A percentile compares a stretch with the other conserved stretches of the same genome.
Conservation (phyloP, 2,113 vertebrate genomes). For the Cariama cristata region DNA sequence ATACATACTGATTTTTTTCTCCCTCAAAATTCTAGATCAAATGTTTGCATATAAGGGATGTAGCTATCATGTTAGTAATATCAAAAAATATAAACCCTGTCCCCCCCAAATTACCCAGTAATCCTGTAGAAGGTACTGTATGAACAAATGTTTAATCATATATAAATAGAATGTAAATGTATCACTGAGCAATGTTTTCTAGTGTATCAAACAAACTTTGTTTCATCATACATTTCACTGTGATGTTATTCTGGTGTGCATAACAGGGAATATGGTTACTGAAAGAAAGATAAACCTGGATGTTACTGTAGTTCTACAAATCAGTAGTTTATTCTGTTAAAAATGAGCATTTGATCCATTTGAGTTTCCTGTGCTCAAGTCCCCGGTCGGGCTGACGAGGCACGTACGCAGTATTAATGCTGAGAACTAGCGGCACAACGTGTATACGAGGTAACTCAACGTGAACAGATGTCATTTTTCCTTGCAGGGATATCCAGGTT, state of each 20-base stretch:
- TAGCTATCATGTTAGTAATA: constrained; percentile 88
- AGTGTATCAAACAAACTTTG: constrained; percentile 74
- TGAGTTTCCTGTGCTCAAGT: constrained; percentile 27
- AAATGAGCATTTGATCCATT: constrained; percentile 47
- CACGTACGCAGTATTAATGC: constrained; percentile 47
- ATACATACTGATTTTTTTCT: constrained; percentile 74
- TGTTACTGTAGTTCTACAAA: constrained; percentile 60
- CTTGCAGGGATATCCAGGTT: constrained; percentile 87
- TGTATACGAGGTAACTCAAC: constrained; percentile 68
- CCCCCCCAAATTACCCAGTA: constrained; percentile 68
- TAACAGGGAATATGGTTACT: constrained; percentile 84
- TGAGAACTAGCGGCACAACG: constrained; percentile 51
- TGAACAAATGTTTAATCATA: constrained; percentile 85
- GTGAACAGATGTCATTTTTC: constrained; percentile 58
- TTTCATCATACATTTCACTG: constrained; percentile 84
- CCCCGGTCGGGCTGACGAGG: constrained; percentile 39
- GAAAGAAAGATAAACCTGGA: constrained; percentile 90
- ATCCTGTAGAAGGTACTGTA: constrained; percentile 85
- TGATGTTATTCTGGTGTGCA: constrained; percentile 87
- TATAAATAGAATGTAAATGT: constrained; percentile 85
- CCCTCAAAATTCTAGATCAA: constrained; percentile 86
- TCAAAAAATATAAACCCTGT: constrained; percentile 68
- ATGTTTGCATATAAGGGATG: constrained; percentile 87
- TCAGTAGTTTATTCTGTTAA: constrained; percentile 59
- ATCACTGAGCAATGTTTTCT: constrained; percentile 80